These are phyloP conservation scores for Paramacrobiotus metropolitanus DNA, from an alignment of 1,140 invertebrate species.

Conservation along the genomic window DNA sequence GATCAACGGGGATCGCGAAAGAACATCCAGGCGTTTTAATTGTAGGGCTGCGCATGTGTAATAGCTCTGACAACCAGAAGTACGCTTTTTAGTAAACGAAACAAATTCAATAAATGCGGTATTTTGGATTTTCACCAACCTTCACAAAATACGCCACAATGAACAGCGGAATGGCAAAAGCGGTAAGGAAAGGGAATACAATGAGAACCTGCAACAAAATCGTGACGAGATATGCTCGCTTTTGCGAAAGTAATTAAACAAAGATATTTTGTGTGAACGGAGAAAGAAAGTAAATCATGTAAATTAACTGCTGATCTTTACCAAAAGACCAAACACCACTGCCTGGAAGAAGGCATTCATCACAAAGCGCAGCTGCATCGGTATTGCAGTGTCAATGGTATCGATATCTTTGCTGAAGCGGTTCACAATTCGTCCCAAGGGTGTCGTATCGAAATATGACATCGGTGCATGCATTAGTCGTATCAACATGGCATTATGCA, in stretches of 20 bases:
- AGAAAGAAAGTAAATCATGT: neutral
- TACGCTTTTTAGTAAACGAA: too few species aligned
- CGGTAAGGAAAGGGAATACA: conserved; percentile 7
- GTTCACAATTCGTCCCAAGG: conserved; percentile 13
- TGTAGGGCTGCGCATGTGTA: neutral
- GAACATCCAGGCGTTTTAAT: neutral
- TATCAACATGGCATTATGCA: conserved; percentile 5
- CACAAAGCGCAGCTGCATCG: conserved; percentile 27
- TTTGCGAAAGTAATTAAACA: too few species aligned
- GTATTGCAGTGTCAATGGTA: conserved; percentile 21
- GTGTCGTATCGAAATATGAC: conserved; percentile 22
- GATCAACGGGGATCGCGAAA: neutral
- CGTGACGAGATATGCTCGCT: too few species aligned
- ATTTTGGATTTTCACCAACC: neutral
- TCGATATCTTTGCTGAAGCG: conserved; percentile 18
- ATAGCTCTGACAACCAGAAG: too few species aligned
- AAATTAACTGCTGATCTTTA: conserved; percentile 17
- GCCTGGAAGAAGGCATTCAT: conserved; percentile 27
- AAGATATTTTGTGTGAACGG: too few species aligned
- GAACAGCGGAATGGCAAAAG: conserved; percentile 5
- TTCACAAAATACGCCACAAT: neutral
- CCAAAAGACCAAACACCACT: conserved; percentile 53
- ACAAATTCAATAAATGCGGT: too few species aligned
- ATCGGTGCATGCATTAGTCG: conserved; percentile 17
- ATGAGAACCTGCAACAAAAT: neutral